Evolutionary conservation across 2,113 vertebrate species (phyloP).

Genomic region (Theristicus caerulescens): DNA sequence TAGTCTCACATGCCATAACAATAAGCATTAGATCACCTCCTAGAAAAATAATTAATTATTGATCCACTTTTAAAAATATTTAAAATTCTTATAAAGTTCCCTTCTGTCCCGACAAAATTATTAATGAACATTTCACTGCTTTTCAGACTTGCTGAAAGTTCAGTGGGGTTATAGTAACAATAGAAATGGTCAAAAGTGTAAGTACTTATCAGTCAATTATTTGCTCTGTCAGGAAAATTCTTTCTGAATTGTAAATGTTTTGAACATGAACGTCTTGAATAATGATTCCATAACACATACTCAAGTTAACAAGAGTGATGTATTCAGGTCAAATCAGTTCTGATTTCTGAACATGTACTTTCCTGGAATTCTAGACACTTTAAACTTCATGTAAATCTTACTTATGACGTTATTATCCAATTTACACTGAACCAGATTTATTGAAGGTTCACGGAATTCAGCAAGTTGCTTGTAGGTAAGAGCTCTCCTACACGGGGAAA

Average conservation of each 20-base stretch:
- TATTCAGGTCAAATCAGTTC: background rate
- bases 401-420: background rate
- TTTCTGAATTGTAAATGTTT: background rate
- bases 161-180: background rate
- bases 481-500: background rate
- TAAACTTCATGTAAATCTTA: background rate
- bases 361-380: background rate
- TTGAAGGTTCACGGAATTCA: background rate
- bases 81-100: background rate
- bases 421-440: background rate
- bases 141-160: conserved; percentile 13
- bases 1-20: background rate
- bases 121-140: background rate
- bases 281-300: background rate
- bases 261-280: background rate
- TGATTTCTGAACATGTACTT: background rate
- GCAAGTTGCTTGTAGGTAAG: background rate
- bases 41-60: background rate
- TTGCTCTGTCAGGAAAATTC: conserved; percentile 23
- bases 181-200: background rate
- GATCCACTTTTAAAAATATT: background rate
- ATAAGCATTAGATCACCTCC: background rate
- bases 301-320: background rate
- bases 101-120: background rate
- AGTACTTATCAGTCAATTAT: background rate